A percentile compares a stretch with the other conserved stretches of the same genome.
Evolutionary conservation across 2,888 invertebrate species (phyloP).

Genomic region (Embidobia sp.): DNA sequence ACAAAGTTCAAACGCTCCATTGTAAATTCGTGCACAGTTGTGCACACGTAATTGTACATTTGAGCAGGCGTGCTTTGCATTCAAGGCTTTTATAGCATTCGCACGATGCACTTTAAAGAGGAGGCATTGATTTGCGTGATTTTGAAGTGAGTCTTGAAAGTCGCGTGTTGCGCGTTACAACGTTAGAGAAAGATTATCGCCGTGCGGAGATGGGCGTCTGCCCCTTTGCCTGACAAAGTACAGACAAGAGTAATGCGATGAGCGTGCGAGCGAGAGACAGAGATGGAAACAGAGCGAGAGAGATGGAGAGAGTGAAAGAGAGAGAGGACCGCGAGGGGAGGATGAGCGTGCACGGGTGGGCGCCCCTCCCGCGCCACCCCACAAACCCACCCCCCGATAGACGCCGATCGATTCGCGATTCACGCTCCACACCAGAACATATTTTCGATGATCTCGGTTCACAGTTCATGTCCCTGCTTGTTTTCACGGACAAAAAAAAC

Average conservation of each 20-base stretch:
- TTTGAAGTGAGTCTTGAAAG: slow-evolving; percentile 7
- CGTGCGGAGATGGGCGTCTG: slow-evolving; percentile 32
- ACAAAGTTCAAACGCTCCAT: slow-evolving; percentile 15
- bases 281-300: no score
- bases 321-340: slow-evolving; percentile 50
- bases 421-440: slow-evolving; percentile 64
- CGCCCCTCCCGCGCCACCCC: not conserved
- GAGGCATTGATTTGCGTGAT: slow-evolving; percentile 14
- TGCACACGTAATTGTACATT: slow-evolving; percentile 4
- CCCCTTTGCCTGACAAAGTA: slow-evolving; percentile 45
- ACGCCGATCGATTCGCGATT: slow-evolving; percentile 74
- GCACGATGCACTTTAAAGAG: slow-evolving; percentile 1
- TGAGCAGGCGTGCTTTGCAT: no score
- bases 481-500: slow-evolving; percentile 2
- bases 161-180: slow-evolving; percentile 24
- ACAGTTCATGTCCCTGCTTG: not conserved
- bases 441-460: slow-evolving; percentile 40
- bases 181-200: slow-evolving; percentile 39
- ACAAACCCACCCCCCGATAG: slow-evolving; percentile 65
- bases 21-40: no score
- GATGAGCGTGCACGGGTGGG: slow-evolving; percentile 16
- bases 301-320: no score
- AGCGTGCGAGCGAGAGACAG: slow-evolving; percentile 51
- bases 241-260: slow-evolving; percentile 69
- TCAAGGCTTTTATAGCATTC: no score